Conservation (phyloP, 2,113 vertebrate genomes). For the Embiotoca jacksoni region DNA sequence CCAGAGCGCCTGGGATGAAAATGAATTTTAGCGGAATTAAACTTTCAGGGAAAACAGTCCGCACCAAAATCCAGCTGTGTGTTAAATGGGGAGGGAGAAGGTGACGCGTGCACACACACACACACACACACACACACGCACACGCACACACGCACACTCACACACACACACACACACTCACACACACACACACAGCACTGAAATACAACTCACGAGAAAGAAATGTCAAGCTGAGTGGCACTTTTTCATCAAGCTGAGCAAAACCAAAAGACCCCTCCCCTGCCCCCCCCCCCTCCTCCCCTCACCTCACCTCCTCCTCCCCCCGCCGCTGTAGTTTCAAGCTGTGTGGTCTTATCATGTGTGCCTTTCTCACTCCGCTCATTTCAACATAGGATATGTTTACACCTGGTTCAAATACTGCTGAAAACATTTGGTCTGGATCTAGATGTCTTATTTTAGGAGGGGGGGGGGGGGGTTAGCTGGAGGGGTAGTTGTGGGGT, state of each 20-base stretch:
- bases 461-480: neutral
- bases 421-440: constrained; percentile 62
- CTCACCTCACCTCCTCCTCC: neutral
- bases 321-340: constrained; percentile 59
- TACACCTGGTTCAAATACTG: constrained; percentile 78
- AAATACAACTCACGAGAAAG: constrained; percentile 22
- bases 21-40: neutral
- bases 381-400: constrained; percentile 81
- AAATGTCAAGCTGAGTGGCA: constrained; percentile 66
- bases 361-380: constrained; percentile 86
- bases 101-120: neutral
- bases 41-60: constrained; percentile 62
- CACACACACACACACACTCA: too few relatives aligned
- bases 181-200: neutral
- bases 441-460: constrained; percentile 53
- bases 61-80: constrained; percentile 52
- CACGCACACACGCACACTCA: too few relatives aligned
- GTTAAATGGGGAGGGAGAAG: neutral
- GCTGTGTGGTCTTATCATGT: constrained; percentile 86
- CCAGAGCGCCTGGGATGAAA: constrained; percentile 31
- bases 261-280: constrained; percentile 80
- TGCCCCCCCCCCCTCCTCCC: neutral
- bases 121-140: neutral
- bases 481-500: too few relatives aligned
- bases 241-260: constrained; percentile 80